Conservation (phyloP, 2,113 vertebrate genomes). For the Syngnathus floridae region DNA sequence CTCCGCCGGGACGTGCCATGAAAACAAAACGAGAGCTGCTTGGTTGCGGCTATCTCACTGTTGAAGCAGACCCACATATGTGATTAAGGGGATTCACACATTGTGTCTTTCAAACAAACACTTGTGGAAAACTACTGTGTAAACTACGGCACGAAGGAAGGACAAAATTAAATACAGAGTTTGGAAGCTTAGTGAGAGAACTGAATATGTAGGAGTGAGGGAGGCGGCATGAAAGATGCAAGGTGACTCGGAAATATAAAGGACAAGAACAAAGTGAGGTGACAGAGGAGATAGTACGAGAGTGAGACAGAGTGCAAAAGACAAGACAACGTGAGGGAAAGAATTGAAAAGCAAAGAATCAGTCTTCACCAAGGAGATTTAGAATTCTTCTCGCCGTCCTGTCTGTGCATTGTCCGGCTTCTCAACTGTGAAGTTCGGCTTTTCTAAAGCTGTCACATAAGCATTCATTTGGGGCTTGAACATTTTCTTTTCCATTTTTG, state of each 20-base stretch:
- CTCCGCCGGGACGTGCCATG: slow-evolving; percentile 60
- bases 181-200: slow-evolving; percentile 44
- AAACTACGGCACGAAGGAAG: slow-evolving; percentile 31
- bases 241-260: slow-evolving; percentile 37
- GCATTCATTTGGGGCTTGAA: slow-evolving; percentile 28
- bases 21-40: slow-evolving; percentile 62
- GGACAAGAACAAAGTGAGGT: slow-evolving; percentile 37
- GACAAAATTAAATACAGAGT: slow-evolving; percentile 25
- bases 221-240: slow-evolving; percentile 39
- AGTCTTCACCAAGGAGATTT: slow-evolving; percentile 39
- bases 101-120: slow-evolving; percentile 10
- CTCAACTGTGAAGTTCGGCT: slow-evolving; percentile 46
- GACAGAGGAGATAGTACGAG: slow-evolving; percentile 4
- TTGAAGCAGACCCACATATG: slow-evolving; percentile 29
- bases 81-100: slow-evolving; percentile 13
- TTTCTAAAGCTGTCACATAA: slow-evolving; percentile 51
- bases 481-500: background rate
- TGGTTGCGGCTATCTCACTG: slow-evolving; percentile 28
- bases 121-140: slow-evolving; percentile 36
- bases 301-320: slow-evolving; percentile 25
- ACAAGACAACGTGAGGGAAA: slow-evolving; percentile 12
- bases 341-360: slow-evolving; percentile 28
- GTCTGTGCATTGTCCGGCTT: slow-evolving; percentile 44
- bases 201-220: slow-evolving; percentile 42
- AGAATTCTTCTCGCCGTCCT: slow-evolving; percentile 47